phyloP scores from a whole-genome alignment of 2,797 vertebrate species.

The Spondyliosoma cantharus region DNA sequence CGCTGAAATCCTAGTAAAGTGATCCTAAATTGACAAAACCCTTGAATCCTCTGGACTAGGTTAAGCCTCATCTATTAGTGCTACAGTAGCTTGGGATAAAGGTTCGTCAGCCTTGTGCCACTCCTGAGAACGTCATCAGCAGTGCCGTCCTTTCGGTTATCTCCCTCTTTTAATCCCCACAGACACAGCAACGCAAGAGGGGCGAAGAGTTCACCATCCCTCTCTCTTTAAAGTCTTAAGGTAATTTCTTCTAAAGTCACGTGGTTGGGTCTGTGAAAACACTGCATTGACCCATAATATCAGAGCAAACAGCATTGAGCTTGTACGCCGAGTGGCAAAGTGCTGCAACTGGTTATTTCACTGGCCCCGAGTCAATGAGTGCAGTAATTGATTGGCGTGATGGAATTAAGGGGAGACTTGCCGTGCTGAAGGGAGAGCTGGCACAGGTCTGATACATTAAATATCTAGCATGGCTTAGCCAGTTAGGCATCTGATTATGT shows the following conservation, averaged over 20 bases:
- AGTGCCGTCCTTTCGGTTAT: constrained; percentile 67
- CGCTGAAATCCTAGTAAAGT: constrained; percentile 77
- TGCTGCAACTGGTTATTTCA: constrained; percentile 64
- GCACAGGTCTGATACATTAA: constrained; percentile 71
- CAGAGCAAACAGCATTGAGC: constrained; percentile 51
- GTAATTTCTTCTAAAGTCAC: constrained; percentile 69
- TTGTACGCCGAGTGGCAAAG: constrained; percentile 33
- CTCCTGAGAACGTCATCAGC: constrained; percentile 61
- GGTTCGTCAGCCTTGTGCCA: constrained; percentile 68
- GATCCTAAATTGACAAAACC: constrained; percentile 82
- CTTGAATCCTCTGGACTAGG: constrained; percentile 75
- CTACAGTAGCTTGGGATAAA: constrained; percentile 71
- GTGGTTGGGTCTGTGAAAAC: constrained; percentile 57
- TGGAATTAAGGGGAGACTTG: constrained; percentile 71
- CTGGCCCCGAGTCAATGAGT: constrained; percentile 59
- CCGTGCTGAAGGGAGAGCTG: constrained; percentile 66
- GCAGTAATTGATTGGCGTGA: constrained; percentile 78
- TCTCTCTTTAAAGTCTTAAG: constrained; percentile 52
- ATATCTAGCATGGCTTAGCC: constrained; percentile 71
- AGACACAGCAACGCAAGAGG: constrained; percentile 62
- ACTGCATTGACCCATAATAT: constrained; percentile 53
- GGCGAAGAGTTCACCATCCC: constrained; percentile 63
- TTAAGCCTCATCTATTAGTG: constrained; percentile 79
- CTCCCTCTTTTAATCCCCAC: constrained; percentile 66
- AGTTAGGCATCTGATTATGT: constrained; percentile 79